phyloP scores from a whole-genome alignment of 2,797 vertebrate species.

The Alcedo quadribrachys region DNA sequence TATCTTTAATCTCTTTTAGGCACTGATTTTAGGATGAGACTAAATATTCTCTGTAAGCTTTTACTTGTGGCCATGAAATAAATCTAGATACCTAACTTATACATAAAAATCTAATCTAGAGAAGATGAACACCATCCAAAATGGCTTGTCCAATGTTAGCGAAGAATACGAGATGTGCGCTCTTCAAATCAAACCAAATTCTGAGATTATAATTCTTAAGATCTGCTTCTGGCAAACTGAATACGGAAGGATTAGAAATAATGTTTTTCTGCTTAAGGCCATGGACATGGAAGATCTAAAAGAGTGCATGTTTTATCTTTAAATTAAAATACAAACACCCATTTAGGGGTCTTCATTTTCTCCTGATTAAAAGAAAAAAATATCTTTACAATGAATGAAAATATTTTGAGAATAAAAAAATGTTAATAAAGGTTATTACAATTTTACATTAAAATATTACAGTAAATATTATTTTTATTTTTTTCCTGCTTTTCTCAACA shows the following conservation, averaged over 20 bases:
- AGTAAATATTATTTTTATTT: not conserved
- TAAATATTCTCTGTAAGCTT: not conserved
- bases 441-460: not conserved
- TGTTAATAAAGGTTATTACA: not conserved
- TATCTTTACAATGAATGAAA: not conserved
- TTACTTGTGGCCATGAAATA: not conserved
- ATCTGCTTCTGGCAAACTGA: not conserved
- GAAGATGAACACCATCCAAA: not conserved
- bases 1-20: not conserved
- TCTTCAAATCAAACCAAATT: not conserved
- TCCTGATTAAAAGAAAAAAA: not conserved
- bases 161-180: not conserved
- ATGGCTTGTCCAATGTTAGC: not conserved
- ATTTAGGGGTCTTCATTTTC: not conserved
- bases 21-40: not conserved
- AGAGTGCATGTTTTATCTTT: not conserved
- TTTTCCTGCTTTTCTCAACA: not conserved
- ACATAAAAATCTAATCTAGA: not conserved
- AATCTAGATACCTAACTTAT: not conserved
- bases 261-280: not conserved
- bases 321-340: not conserved
- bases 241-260: not conserved
- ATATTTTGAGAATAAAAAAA: not conserved
- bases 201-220: not conserved
- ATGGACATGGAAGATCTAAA: not conserved